Percentiles rank a stretch among this genome's conserved stretches.
Conservation (phyloP, 2,113 vertebrate genomes). For the Salvator merianae region DNA sequence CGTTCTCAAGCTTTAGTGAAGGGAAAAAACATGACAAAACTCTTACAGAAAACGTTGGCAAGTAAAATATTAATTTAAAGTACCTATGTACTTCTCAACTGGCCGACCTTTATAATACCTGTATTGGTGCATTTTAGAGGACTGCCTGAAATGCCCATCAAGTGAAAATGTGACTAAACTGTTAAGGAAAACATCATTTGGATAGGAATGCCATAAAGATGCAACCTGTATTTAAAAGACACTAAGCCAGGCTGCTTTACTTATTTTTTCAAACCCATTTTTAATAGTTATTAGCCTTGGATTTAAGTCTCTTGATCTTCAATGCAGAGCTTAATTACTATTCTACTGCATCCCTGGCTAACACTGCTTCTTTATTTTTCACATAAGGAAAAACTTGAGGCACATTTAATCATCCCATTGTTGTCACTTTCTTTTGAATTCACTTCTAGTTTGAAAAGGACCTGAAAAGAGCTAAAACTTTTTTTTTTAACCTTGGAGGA, state of each 20-base stretch:
- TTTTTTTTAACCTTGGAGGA: background rate
- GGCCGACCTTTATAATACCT: background rate
- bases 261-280: background rate
- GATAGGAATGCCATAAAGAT: background rate
- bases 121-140: background rate
- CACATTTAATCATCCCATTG: background rate
- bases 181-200: background rate
- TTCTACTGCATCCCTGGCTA: background rate
- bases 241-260: background rate
- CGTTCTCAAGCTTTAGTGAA: background rate
- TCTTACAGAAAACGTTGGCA: background rate
- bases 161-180: slow-evolving; percentile 6
- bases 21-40: background rate
- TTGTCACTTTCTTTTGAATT: background rate
- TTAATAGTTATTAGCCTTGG: slow-evolving; percentile 5
- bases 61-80: background rate
- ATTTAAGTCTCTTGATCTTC: slow-evolving; percentile 10
- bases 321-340: background rate
- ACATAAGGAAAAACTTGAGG: background rate
- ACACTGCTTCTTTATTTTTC: background rate
- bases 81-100: background rate
- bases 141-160: background rate
- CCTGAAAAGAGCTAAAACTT: background rate
- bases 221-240: background rate
- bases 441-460: background rate